Conservation (phyloP, 2,113 vertebrate species). For the Protobothrops flavoviridis region DNA sequence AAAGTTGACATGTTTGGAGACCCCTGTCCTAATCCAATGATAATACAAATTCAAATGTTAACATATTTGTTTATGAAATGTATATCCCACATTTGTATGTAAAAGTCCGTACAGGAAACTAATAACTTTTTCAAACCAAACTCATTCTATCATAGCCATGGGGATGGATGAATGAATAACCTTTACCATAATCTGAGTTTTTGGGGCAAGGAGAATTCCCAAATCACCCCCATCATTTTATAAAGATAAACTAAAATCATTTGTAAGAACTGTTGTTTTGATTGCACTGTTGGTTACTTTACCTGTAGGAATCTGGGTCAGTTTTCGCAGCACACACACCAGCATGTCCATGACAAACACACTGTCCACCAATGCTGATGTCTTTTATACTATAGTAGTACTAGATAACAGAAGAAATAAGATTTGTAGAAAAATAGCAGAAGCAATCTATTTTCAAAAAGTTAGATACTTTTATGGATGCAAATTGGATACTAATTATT, state of each 20-base stretch:
- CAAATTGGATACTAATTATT: background rate
- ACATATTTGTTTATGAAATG: background rate
- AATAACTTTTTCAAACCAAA: background rate
- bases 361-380: constrained; percentile 88
- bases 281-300: constrained; percentile 47
- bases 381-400: constrained; percentile 97
- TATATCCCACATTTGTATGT: background rate
- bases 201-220: background rate
- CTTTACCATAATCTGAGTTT: background rate
- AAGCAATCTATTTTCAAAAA: background rate
- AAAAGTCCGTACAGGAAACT: background rate
- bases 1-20: background rate
- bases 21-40: background rate
- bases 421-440: background rate
- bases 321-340: constrained; percentile 72
- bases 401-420: constrained; percentile 63
- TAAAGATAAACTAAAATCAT: background rate
- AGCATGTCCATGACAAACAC: constrained; percentile 91
- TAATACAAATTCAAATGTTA: background rate
- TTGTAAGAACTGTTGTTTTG: background rate
- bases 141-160: background rate
- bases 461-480: background rate
- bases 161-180: background rate
- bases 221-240: background rate
- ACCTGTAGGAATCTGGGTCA: constrained; percentile 72